Conservation (phyloP, 2,113 vertebrate genomes). For the Lanius collurio region DNA sequence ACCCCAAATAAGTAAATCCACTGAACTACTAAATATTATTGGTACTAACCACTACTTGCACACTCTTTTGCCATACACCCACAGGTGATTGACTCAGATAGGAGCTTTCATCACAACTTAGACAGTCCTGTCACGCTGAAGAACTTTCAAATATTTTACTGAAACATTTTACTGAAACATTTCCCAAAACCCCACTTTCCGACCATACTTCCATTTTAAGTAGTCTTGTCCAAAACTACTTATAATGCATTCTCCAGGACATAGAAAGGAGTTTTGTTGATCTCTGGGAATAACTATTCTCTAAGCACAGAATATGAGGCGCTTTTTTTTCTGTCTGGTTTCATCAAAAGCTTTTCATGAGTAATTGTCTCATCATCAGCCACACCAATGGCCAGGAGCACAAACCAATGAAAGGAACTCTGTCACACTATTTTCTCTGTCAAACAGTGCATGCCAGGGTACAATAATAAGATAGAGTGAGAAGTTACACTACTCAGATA, state of each 20-base stretch:
- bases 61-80: background rate
- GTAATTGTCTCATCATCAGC: constrained; percentile 20
- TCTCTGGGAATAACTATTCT: background rate
- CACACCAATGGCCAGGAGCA: background rate
- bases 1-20: background rate
- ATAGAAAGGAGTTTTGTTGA: background rate
- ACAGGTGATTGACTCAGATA: background rate
- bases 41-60: background rate
- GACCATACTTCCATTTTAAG: constrained; percentile 2
- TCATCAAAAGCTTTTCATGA: constrained; percentile 28
- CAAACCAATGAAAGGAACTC: background rate
- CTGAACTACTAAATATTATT: background rate
- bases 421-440: background rate
- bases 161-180: background rate
- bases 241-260: background rate
- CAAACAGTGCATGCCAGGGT: constrained; percentile 1
- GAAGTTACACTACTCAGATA: background rate
- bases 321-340: background rate
- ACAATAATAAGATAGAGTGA: background rate
- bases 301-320: background rate
- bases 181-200: background rate
- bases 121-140: background rate
- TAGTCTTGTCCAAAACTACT: background rate
- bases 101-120: background rate
- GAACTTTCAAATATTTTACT: background rate